Evolutionary conservation across 2,113 vertebrate genomes (phyloP).

Genomic region (Sula dactylatra): DNA sequence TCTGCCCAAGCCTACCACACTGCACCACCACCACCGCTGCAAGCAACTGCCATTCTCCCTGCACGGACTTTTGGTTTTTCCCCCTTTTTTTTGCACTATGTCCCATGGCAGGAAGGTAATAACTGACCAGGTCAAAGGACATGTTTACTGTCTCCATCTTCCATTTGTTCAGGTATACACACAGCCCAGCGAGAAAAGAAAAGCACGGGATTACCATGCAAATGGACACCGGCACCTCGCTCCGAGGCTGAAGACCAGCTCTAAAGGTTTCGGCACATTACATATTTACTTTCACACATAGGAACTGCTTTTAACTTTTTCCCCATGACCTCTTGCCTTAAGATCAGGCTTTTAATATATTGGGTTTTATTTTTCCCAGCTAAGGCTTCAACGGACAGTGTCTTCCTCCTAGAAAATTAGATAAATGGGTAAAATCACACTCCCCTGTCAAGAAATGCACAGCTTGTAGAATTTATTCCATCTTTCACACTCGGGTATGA

Average conservation of each 20-base stretch:
- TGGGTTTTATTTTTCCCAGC: background rate
- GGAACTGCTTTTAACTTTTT: background rate
- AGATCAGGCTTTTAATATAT: background rate
- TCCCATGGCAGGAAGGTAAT: background rate
- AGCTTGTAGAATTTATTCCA: background rate
- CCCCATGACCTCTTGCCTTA: background rate
- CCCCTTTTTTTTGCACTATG: background rate
- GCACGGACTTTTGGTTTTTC: background rate
- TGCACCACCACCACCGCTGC: background rate
- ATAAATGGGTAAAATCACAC: background rate
- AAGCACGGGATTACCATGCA: background rate
- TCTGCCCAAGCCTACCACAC: background rate
- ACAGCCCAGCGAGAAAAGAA: background rate
- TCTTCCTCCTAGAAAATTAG: background rate
- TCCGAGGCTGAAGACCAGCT: accelerated
- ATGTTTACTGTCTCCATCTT: background rate
- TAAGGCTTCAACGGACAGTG: background rate
- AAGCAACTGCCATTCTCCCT: background rate
- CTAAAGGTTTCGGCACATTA: background rate
- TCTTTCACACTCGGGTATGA: background rate
- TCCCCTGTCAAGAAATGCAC: background rate
- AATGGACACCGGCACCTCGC: background rate
- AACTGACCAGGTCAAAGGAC: background rate
- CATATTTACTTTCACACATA: background rate
- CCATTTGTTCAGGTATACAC: background rate